These are phyloP conservation scores for Platysternon megacephalum DNA, from an alignment of 2,113 vertebrate genomes.

Conservation along the genomic window DNA sequence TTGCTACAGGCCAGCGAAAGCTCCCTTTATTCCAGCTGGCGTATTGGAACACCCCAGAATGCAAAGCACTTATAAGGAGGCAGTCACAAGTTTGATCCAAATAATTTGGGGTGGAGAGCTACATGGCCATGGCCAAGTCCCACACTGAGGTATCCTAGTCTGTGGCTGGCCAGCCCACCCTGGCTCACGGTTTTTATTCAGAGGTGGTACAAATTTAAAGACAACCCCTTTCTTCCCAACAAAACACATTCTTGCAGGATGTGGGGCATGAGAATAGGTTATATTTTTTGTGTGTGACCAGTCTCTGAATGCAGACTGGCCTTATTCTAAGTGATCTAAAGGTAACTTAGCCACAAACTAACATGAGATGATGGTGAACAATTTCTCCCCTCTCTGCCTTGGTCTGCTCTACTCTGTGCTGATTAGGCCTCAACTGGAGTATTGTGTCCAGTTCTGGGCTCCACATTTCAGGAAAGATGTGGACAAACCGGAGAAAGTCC, in stretches of 20 bases:
- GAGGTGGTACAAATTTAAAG: background rate
- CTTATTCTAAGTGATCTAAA: background rate
- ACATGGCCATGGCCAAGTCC: background rate
- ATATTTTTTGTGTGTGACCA: too few relatives aligned
- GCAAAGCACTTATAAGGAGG: background rate
- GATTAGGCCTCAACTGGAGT: too few relatives aligned
- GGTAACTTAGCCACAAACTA: background rate
- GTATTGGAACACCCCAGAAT: background rate
- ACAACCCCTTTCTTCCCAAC: background rate
- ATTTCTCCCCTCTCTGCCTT: background rate
- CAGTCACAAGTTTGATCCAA: background rate
- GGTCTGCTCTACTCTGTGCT: too few relatives aligned
- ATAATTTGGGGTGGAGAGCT: background rate
- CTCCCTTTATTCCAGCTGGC: background rate
- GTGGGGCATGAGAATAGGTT: background rate
- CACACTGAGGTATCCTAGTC: background rate
- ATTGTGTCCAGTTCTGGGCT: too few relatives aligned
- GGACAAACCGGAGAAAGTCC: too few relatives aligned
- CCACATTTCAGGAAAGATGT: too few relatives aligned
- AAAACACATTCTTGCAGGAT: background rate
- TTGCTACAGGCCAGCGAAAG: background rate
- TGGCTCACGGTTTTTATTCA: too few relatives aligned
- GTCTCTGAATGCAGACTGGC: background rate
- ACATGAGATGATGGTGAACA: background rate
- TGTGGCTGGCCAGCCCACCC: background rate